Evolutionary conservation across 2,888 invertebrate genomes (phyloP), one percentile per base, ranked within the genome.

Genomic region (Glaucopsyche alexis): DNA sequence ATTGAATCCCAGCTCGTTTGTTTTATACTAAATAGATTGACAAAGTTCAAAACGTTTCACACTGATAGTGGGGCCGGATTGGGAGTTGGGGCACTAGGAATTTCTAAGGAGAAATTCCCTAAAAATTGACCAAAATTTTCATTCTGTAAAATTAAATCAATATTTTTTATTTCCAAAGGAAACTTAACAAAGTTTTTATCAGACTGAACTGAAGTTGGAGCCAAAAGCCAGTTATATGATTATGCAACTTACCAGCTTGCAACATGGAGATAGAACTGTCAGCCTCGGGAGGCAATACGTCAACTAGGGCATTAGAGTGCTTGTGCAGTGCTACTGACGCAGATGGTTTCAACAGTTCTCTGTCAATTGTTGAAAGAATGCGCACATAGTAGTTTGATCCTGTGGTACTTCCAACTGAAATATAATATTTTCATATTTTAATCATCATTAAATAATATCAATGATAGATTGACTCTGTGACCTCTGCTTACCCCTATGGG

Each of bases 371-470:
- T 4, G 99, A 99, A 74, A 99, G 91, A 84, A 99, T 99, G 19
- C 99, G 95, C 14, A 99, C 99, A 93, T 99, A 99, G 89, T 99
- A 99, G 93, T 99, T 99, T 0, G 99, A 99, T 47, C 99, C 99
- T 52, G 99, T 99, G 29, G 99, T 99, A 70, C 99, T 99, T 70
- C 99, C 99, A 76, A 99, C 99, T 89, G 83, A 16, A 60, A 60
- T 60, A 60, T 52, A 7, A 7, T 14, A 52, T 16, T n/a, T n/a
- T 16, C 29, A 0, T 55, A 19, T n/a, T n/a, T 52, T 52, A n/a
- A 1, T 52, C n/a, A 49, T 2, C 3, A 13, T n/a, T n/a, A 50
- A 49, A 13, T 49, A 50, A 50, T 47, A 29, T 3, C 0, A 3
- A 29, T 29, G 1, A 3, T 4, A 29, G 29, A 29, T 29, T 29